Percentiles rank a stretch among this genome's conserved stretches.
Conservation (phyloP, 2,113 vertebrate species). For the Bubalus kerabau region DNA sequence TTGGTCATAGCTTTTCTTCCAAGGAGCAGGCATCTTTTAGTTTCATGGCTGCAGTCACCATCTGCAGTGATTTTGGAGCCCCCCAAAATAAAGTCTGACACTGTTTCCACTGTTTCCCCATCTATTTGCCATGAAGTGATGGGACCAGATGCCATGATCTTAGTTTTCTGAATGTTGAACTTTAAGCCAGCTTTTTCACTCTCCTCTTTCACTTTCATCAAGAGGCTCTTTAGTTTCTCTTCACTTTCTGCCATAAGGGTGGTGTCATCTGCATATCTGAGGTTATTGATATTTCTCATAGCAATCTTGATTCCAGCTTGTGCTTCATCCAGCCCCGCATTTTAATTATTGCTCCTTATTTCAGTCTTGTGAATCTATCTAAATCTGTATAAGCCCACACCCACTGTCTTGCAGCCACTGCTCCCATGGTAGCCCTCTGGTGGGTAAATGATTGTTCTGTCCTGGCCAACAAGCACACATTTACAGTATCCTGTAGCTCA, state of each 20-base stretch:
- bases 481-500: background rate
- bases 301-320: background rate
- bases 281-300: background rate
- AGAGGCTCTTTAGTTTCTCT: background rate
- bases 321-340: background rate
- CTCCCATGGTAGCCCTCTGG: background rate
- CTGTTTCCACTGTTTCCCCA: background rate
- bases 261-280: background rate
- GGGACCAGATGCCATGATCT: background rate
- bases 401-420: background rate
- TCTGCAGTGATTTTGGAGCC: background rate
- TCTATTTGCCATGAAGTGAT: background rate
- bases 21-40: background rate
- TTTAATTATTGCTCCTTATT: background rate
- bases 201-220: background rate
- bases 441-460: background rate
- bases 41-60: background rate
- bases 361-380: background rate
- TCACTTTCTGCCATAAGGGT: background rate
- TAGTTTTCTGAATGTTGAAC: background rate
- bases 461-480: background rate
- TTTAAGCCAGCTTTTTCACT: background rate
- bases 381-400: background rate
- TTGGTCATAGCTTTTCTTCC: background rate
- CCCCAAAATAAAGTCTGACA: background rate